These are phyloP conservation scores for Drosophila hydei DNA, from an alignment of 1,140 invertebrate genomes.

Conservation along the genomic window DNA sequence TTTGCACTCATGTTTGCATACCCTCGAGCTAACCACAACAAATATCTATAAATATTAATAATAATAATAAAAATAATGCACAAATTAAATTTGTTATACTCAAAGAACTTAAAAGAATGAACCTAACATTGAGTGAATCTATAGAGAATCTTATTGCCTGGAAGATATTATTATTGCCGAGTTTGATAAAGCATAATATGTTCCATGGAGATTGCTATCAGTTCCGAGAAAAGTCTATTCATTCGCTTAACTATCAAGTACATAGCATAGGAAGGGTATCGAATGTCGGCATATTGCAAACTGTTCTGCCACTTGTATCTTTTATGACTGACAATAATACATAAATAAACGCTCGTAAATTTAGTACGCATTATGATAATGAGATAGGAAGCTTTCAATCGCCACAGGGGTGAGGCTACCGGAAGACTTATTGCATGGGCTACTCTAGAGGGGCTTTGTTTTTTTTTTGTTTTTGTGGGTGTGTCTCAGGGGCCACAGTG, in stretches of 20 bases:
- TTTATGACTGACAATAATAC: conserved; percentile 24
- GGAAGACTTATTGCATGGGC: conserved; percentile 10
- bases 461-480: background rate
- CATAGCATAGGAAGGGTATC: conserved; percentile 5
- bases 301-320: background rate
- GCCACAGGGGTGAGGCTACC: conserved; percentile 3
- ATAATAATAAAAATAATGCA: too few relatives aligned
- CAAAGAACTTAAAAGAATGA: too few relatives aligned
- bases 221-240: too few relatives aligned
- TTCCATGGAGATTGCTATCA: background rate
- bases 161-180: too few relatives aligned
- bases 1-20: background rate
- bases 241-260: background rate
- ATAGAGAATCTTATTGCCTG: too few relatives aligned
- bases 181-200: too few relatives aligned
- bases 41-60: too few relatives aligned
- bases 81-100: too few relatives aligned
- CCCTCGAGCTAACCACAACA: background rate
- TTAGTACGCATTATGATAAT: conserved; percentile 40
- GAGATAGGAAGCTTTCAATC: conserved; percentile 10
- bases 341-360: conserved; percentile 29
- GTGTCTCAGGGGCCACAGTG: background rate
- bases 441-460: background rate
- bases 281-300: background rate
- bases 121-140: too few relatives aligned